These are phyloP conservation scores for Tortrix viridana DNA, from an alignment of 2,888 invertebrate genomes.

Conservation along the genomic window DNA sequence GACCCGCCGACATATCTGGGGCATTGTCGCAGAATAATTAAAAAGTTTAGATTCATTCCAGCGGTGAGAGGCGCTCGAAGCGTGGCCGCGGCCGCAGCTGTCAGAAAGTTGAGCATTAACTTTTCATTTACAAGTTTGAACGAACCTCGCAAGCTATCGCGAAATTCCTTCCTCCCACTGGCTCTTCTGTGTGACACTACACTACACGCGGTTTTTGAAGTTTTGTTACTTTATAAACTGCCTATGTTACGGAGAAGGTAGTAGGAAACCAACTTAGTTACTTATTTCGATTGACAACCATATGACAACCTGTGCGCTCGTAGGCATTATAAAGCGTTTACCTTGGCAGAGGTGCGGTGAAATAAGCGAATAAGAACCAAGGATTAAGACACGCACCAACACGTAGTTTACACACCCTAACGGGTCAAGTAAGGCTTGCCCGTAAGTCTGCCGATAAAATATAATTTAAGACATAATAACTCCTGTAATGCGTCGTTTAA, in stretches of 20 bases:
- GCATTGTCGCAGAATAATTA: conserved; percentile 65
- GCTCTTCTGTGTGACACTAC: conserved; percentile 41
- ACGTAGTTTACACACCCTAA: too few species aligned
- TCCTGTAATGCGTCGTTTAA: too few species aligned
- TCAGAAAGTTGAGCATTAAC: conserved; percentile 75
- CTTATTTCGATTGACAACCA: too few species aligned
- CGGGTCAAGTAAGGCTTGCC: too few species aligned
- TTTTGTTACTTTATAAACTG: conserved; percentile 16
- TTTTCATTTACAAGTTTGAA: conserved; percentile 77
- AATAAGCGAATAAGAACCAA: too few species aligned
- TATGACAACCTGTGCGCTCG: too few species aligned
- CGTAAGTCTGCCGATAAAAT: too few species aligned
- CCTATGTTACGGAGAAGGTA: neutral
- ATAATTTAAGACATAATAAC: too few species aligned
- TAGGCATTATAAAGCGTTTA: too few species aligned
- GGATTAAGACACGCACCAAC: too few species aligned
- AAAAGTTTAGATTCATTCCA: conserved; percentile 70
- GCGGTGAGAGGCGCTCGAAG: conserved; percentile 60
- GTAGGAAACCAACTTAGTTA: too few species aligned
- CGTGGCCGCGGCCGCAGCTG: conserved; percentile 62
- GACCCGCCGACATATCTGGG: conserved; percentile 55
- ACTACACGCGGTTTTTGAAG: neutral
- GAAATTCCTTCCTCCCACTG: conserved; percentile 58
- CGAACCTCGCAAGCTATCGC: conserved; percentile 59
- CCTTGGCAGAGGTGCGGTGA: too few species aligned